Evolutionary conservation across 2,797 vertebrate genomes (phyloP).

Genomic region (Capromys pilorides): DNA sequence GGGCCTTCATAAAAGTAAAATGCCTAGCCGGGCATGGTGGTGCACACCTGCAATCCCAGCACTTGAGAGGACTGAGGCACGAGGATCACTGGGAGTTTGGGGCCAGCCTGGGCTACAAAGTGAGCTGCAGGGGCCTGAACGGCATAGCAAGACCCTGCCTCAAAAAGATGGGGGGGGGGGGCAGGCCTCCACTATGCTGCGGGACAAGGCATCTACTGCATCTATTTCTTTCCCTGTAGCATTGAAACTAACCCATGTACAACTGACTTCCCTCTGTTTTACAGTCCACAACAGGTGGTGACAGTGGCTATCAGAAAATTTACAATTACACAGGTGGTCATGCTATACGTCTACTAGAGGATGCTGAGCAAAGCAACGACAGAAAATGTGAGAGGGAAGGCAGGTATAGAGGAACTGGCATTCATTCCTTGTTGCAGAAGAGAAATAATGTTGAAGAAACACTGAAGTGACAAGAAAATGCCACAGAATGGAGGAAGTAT

Average conservation of each 20-base stretch:
- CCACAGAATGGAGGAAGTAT: not conserved
- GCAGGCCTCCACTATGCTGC: too few species aligned
- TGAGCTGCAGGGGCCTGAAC: too few species aligned
- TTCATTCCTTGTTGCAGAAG: not conserved
- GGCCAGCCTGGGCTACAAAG: too few species aligned
- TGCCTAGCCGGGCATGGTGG: not conserved
- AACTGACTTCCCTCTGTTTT: not conserved
- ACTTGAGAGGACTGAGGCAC: too few species aligned
- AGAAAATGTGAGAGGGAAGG: not conserved
- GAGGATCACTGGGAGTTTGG: too few species aligned
- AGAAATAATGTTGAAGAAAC: not conserved
- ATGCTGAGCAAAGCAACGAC: not conserved
- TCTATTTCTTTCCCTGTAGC: not conserved
- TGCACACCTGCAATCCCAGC: too few species aligned
- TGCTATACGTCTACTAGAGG: not conserved
- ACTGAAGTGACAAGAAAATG: not conserved
- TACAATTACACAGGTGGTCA: not conserved
- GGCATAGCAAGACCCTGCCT: too few species aligned
- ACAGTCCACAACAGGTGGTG: not conserved
- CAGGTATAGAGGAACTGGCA: not conserved
- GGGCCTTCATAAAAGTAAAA: not conserved
- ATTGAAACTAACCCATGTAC: not conserved
- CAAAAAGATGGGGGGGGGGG: too few species aligned
- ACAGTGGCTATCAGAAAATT: not conserved
- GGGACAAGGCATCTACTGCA: rapidly evolving